Percentiles rank a stretch among this genome's conserved stretches.
phyloP scores from a whole-genome alignment of 1,140 invertebrate species.

The Sipha flava region DNA sequence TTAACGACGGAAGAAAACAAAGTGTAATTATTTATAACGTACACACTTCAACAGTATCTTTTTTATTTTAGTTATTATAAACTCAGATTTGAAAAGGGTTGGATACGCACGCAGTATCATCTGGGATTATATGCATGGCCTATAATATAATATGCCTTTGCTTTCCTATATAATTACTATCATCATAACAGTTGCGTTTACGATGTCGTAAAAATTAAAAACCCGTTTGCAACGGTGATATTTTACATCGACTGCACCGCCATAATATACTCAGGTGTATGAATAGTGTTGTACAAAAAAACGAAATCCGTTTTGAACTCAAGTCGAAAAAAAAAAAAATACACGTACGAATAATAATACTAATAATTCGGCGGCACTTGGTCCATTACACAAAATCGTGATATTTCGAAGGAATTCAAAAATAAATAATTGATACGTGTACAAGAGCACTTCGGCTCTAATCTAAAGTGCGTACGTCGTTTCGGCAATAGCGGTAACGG shows the following conservation, averaged over 20 bases:
- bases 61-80: neutral
- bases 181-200: neutral
- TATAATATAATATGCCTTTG: neutral
- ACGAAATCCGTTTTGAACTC: too few species aligned
- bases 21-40: neutral
- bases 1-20: neutral
- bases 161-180: neutral
- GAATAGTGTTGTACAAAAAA: too few species aligned
- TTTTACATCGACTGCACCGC: neutral
- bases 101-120: neutral
- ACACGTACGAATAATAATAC: too few species aligned
- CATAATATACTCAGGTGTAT: too few species aligned
- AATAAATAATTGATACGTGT: neutral
- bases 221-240: neutral
- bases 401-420: neutral
- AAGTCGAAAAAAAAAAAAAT: too few species aligned
- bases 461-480: neutral
- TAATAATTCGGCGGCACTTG: neutral
- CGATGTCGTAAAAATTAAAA: constrained; percentile 2
- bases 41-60: neutral
- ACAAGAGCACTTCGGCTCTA: neutral
- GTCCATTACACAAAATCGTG: neutral
- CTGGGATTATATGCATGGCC: neutral
- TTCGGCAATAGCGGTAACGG: neutral
- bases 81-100: neutral